Conservation (phyloP, 2,888 invertebrate genomes). For the Scaptomyza caliginosa region DNA sequence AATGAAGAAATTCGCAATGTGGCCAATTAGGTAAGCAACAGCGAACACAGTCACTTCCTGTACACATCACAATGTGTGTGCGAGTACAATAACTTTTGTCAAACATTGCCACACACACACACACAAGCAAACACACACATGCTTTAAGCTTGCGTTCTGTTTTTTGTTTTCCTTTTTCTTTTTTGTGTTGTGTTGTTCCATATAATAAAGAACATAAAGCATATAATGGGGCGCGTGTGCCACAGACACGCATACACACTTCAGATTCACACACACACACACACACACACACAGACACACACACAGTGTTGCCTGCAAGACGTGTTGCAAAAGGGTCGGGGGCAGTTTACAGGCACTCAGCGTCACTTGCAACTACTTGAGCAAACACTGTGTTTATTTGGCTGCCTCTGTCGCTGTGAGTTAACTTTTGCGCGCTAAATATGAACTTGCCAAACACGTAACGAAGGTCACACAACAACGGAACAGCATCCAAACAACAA, state of each 20-base stretch:
- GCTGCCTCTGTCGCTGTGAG: slow-evolving; percentile 50
- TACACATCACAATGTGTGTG: slow-evolving; percentile 7
- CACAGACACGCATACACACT: slow-evolving; percentile 64
- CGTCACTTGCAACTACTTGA: slow-evolving; percentile 71
- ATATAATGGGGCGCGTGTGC: slow-evolving; percentile 71
- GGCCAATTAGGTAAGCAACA: slow-evolving; percentile 66
- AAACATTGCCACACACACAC: slow-evolving; percentile 34
- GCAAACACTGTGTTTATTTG: slow-evolving; percentile 67
- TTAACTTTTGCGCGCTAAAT: slow-evolving; percentile 73
- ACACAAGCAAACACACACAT: slow-evolving; percentile 9
- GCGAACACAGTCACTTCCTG: slow-evolving; percentile 20
- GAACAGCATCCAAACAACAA: slow-evolving; percentile 16
- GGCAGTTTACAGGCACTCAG: slow-evolving; percentile 49
- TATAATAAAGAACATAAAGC: slow-evolving; percentile 64
- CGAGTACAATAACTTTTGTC: slow-evolving; percentile 53
- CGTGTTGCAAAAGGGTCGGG: background rate
- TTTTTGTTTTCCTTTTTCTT: slow-evolving; percentile 10
- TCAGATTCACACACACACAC: slow-evolving; percentile 26
- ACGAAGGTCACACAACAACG: slow-evolving; percentile 74
- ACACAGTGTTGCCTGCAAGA: slow-evolving; percentile 5
- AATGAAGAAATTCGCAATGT: slow-evolving; percentile 72
- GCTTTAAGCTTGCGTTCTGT: slow-evolving; percentile 38
- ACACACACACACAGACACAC: slow-evolving; percentile 2
- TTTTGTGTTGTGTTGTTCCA: slow-evolving; percentile 36
- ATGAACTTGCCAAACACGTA: slow-evolving; percentile 79